Evolutionary conservation across 2,113 vertebrate species (phyloP).

Genomic region (Donacobius atricapilla): DNA sequence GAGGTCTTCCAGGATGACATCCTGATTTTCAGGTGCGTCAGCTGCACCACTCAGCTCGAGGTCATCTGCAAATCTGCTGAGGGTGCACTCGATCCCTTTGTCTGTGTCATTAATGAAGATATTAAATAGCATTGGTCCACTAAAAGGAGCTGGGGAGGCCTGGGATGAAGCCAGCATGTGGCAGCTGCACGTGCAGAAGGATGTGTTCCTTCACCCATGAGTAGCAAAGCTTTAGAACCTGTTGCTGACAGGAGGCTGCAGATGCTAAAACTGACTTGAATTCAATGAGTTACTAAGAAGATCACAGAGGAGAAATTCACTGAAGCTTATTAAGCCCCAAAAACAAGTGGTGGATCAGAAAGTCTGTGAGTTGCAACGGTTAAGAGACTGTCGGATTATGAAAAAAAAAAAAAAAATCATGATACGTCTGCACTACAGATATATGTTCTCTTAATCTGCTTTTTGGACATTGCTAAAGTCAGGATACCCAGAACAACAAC

Average conservation of each 20-base stretch:
- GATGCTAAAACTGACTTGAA: not conserved
- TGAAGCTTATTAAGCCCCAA: not conserved
- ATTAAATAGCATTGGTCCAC: too few species aligned
- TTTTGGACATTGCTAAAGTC: not conserved
- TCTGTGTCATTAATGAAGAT: not conserved
- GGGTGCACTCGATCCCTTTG: not conserved
- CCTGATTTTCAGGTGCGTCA: not conserved
- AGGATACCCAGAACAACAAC: not conserved
- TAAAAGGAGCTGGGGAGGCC: not conserved
- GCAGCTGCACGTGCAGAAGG: not conserved
- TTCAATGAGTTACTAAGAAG: not conserved
- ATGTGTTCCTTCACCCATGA: not conserved
- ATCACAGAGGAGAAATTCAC: not conserved
- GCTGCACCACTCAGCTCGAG: accelerated
- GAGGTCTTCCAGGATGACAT: not conserved
- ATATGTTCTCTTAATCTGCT: not conserved
- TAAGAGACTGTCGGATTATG: not conserved
- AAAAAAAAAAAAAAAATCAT: not conserved
- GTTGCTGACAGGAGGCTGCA: not conserved
- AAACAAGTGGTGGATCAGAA: not conserved
- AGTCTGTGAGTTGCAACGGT: not conserved
- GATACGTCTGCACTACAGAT: not conserved
- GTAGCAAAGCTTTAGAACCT: not conserved
- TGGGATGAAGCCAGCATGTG: not conserved
- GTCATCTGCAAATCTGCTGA: not conserved